Evolutionary conservation across 2,888 invertebrate species (phyloP).

Genomic region (Euplagia quadripunctaria): DNA sequence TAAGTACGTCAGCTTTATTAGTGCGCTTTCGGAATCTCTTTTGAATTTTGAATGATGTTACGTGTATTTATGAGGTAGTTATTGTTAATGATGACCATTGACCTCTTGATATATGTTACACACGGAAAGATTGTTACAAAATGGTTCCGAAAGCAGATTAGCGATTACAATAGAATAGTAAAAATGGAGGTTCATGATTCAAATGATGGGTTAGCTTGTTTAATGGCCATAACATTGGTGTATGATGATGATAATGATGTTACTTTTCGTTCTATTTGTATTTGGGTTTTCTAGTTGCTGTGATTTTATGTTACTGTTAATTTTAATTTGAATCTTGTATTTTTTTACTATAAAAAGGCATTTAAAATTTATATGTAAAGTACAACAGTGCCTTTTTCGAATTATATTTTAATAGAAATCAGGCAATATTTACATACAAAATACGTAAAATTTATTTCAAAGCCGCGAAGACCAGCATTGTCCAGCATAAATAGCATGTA

Average conservation of each 20-base stretch:
- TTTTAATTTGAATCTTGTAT: background rate
- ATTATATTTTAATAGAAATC: no score
- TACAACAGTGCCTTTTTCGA: no score
- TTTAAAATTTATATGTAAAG: background rate
- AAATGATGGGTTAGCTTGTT: background rate
- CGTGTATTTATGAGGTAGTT: background rate
- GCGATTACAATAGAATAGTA: conserved; percentile 2
- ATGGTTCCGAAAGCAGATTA: background rate
- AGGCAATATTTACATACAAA: no score
- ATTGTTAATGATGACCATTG: conserved; percentile 2
- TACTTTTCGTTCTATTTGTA: background rate
- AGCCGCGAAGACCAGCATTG: no score
- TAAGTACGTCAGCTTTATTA: no score
- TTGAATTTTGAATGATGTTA: background rate
- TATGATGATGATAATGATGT: background rate
- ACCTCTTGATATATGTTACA: conserved; percentile 6
- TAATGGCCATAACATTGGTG: conserved; percentile 3
- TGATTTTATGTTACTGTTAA: background rate
- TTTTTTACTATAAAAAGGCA: background rate
- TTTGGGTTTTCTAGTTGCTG: background rate
- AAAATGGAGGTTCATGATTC: conserved; percentile 2
- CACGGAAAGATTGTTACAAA: conserved; percentile 1
- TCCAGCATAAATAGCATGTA: no score
- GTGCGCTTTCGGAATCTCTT: background rate
- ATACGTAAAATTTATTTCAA: no score